A percentile compares a stretch with the other conserved stretches of the same genome.
phyloP scores from a whole-genome alignment of 1,140 invertebrate species.

The Pristionchus pacificus region DNA sequence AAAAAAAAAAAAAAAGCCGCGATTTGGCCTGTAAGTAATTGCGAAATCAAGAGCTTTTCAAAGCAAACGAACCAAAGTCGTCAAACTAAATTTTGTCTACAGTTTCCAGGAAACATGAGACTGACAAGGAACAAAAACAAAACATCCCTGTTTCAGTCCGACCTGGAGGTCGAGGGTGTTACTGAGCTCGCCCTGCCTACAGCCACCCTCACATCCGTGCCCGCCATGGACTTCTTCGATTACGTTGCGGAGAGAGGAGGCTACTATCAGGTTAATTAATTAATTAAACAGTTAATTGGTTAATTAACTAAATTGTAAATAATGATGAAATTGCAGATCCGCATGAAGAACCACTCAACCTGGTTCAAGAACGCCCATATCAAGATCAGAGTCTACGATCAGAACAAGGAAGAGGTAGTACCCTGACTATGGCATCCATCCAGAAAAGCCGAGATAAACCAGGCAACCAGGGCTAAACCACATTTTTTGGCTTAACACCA shows the following conservation, averaged over 20 bases:
- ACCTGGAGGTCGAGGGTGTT: constrained; percentile 8
- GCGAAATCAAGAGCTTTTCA: too few species aligned
- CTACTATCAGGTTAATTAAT: constrained; percentile 25
- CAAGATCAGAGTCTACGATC: background rate
- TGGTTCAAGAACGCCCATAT: background rate
- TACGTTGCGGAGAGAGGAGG: constrained; percentile 19
- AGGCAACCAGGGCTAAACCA: too few species aligned
- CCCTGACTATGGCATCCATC: too few species aligned
- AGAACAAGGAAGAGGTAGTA: background rate
- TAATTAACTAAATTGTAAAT: background rate
- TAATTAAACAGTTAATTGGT: too few species aligned
- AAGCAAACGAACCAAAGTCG: too few species aligned
- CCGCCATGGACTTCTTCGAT: constrained; percentile 29
- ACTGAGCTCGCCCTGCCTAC: constrained; percentile 13
- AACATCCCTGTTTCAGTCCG: constrained; percentile 8
- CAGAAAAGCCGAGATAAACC: too few species aligned
- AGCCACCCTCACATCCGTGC: constrained; percentile 18
- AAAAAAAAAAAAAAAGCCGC: too few species aligned
- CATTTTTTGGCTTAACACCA: constrained; percentile 1
- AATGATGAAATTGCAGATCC: background rate
- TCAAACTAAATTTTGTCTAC: too few species aligned
- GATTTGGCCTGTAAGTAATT: too few species aligned
- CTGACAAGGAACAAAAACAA: too few species aligned
- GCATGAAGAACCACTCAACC: background rate
- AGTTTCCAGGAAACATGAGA: too few species aligned